Percentiles rank a stretch among this genome's conserved stretches.
These are phyloP conservation scores for Darevskia mixta DNA, from an alignment of 2,797 vertebrate species.

Conservation along the genomic window DNA sequence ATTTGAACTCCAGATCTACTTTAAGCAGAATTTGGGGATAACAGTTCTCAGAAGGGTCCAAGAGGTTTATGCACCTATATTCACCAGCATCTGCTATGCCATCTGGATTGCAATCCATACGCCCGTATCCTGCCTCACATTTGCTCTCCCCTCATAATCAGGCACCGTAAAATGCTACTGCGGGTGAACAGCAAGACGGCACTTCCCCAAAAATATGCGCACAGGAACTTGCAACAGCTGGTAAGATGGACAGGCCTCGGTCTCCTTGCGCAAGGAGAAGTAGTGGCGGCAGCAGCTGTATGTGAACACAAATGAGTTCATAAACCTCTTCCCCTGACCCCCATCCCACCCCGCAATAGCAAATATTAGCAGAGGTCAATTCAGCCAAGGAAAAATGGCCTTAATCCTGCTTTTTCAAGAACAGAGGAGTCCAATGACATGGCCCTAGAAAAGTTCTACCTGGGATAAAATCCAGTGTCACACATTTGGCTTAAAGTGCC, in stretches of 20 bases:
- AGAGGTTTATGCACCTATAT: background rate
- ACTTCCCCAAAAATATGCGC: too few species aligned
- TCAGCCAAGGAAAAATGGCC: constrained; percentile 5
- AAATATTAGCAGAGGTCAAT: background rate
- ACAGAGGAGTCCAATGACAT: constrained; percentile 14
- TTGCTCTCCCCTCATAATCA: background rate
- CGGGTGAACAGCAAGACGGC: too few species aligned
- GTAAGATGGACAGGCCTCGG: background rate
- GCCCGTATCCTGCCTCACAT: background rate
- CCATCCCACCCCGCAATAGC: background rate
- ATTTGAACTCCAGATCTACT: background rate
- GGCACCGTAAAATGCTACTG: too few species aligned
- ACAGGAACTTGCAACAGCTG: background rate
- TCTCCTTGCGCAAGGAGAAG: background rate
- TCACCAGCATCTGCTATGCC: background rate
- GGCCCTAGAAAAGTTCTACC: constrained; percentile 18
- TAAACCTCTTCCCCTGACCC: background rate
- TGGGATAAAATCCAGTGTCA: constrained; percentile 9
- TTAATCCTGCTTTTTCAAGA: background rate
- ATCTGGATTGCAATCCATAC: background rate
- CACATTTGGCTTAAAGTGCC: constrained; percentile 69
- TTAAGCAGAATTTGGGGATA: background rate
- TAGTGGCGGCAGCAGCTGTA: background rate
- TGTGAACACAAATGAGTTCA: background rate
- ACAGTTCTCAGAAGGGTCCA: background rate